Evolutionary conservation across 2,113 vertebrate species (phyloP), one percentile per base, ranked within the genome.

Genomic region (Kryptolebias marmoratus): DNA sequence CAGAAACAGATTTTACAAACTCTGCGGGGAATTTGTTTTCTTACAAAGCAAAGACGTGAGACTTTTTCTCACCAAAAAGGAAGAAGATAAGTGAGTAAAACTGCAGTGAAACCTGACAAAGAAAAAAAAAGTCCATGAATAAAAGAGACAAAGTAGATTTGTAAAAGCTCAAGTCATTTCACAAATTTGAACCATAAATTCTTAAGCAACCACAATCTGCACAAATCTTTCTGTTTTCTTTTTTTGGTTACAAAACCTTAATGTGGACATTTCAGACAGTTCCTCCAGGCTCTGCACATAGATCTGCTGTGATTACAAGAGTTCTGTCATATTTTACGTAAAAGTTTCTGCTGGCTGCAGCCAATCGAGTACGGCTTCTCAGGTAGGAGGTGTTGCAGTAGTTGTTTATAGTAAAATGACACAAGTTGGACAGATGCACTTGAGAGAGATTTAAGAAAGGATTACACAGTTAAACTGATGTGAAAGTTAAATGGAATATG

Each of bases 291-390:
- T 52, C 1, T n/a, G 36, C 16, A 82, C 39, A 75, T 36, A 55
- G 69, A 50, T 76, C 36, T 18, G 39, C 63, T 82, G 44, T 78
- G 4, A 39, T 62, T 1, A 32, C 18, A 63, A 10, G 4, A 22
- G 13, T 30, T 44, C 36, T 14, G 27, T 67, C 10, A 42, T 42
- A 3, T 4, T 36, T 7, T 36, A 4, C 36, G 3, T 36, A 36
- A 36, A 36, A 36, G 3, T 36, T 36, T 36, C 36, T 4, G 36
- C 31, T 56, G 13, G 12, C 47, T 22, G 1, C n/a, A 53, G 11
- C 3, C 2, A 11, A 10, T 78, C 68, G 67, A 52, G 71, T 82
- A 68, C 55, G 76, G 50, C 77, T 74, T 65, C 74, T 80, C 68
- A 81, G 71, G 63, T 67, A 57, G 73, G 68, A 80, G 66, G 69